phyloP scores from a whole-genome alignment of 1,140 invertebrate species.

The Oppia nitens region DNA sequence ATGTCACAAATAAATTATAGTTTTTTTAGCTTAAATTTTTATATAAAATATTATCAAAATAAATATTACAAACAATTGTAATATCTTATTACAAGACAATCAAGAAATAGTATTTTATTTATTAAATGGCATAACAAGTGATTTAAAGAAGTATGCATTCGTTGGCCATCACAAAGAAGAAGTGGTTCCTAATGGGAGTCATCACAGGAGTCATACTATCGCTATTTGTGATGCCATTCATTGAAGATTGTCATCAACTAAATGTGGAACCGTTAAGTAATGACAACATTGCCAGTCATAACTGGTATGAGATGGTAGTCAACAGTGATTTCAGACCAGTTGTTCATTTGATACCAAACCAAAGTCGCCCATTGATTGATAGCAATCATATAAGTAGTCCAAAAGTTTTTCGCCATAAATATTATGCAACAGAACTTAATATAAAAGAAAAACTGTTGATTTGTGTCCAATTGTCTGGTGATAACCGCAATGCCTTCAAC shows the following conservation, averaged over 20 bases:
- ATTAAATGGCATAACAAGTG: not conserved
- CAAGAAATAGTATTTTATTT: not conserved
- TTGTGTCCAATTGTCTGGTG: conserved; percentile 49
- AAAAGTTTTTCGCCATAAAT: conserved; percentile 49
- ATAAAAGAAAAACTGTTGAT: conserved; percentile 76
- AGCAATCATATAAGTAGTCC: conserved; percentile 15
- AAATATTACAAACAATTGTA: not conserved
- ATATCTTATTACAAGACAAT: not conserved
- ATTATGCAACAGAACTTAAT: conserved; percentile 79
- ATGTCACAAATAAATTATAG: not conserved
- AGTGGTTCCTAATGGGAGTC: conserved; percentile 8
- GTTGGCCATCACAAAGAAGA: not conserved
- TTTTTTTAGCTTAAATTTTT: not conserved
- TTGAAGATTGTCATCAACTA: conserved; percentile 3
- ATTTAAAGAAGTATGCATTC: not conserved
- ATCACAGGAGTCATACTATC: conserved; percentile 1
- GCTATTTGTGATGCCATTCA: conserved; percentile 1
- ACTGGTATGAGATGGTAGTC: not conserved
- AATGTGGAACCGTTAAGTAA: not conserved
- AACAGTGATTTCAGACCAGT: conserved; percentile 1
- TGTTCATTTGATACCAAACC: not conserved
- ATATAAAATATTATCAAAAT: not conserved
- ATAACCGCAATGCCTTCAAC: conserved; percentile 38
- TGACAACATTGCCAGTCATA: not conserved
- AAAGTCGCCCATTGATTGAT: too few relatives aligned